Evolutionary conservation across 2,888 invertebrate species (phyloP), one percentile per base, ranked within the genome.

Genomic region (Hydroisotoma schaefferi): DNA sequence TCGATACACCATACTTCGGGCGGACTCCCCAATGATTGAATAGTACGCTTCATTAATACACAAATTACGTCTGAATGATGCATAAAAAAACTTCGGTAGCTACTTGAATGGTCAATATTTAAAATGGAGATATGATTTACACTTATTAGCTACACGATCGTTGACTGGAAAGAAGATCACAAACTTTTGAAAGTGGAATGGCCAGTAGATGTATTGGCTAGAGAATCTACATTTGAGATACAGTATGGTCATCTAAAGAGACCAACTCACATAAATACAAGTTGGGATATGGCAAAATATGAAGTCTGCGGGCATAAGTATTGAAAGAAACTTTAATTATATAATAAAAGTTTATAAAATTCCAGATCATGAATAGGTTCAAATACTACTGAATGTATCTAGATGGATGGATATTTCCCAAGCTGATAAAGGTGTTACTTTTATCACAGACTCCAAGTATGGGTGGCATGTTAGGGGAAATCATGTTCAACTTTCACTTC

Each of bases 301-400:
- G 81, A 81, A 76, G 80, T 80, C 5, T 81, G 79, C 74, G 79
- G 79, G 27, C 80, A 81, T 73, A 80, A 79, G 73, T 74, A 56
- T n/a, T n/a, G n/a, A n/a, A n/a, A n/a, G n/a, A n/a, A n/a, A n/a
- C n/a, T n/a, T n/a, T n/a, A n/a, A n/a, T n/a, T n/a, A 63, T 69
- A 57, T n/a, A 78, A 18, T 28, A 12, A 27, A 23, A 8, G n/a
- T 52, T 40, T 46, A n/a, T 27, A 26, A 2, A 44, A 33, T 3
- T 22, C 23, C 15, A n/a, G n/a, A n/a, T n/a, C n/a, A n/a, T n/a
- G n/a, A n/a, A n/a, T n/a, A n/a, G 47, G 20, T 55, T 38, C 0
- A 18, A 27, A 10, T 26, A n/a, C 22, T 49, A 20, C n/a, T 18
- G 20, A 8, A 8, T 18, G 33, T 33, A 33, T 46, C 2, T 28